These are phyloP conservation scores for Pseudomugil gertrudae DNA, from an alignment of 2,797 vertebrate species.

Conservation along the genomic window DNA sequence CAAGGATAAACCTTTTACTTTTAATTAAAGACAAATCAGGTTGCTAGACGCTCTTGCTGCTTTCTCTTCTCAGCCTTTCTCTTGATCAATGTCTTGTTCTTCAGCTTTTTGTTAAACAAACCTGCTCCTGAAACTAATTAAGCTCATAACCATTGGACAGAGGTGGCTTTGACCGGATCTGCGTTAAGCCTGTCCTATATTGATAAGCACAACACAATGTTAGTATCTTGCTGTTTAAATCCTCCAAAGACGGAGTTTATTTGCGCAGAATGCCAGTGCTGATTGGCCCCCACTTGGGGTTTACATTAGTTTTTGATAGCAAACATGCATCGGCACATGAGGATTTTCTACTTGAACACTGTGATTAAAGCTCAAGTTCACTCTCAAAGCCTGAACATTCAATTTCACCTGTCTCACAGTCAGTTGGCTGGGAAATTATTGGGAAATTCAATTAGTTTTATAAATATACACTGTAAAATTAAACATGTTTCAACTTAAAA, in stretches of 20 bases:
- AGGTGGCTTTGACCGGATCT: slow-evolving; percentile 34
- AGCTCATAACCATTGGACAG: slow-evolving; percentile 22
- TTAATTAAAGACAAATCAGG: slow-evolving; percentile 75
- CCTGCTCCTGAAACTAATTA: slow-evolving; percentile 63
- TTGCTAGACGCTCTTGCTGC: slow-evolving; percentile 31
- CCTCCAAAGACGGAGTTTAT: slow-evolving; percentile 36
- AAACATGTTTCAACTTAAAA: too few relatives aligned
- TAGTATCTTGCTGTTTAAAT: slow-evolving; percentile 33
- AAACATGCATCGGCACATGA: slow-evolving; percentile 37
- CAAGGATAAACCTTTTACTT: slow-evolving; percentile 67
- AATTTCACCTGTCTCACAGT: slow-evolving; percentile 60
- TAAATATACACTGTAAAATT: too few relatives aligned
- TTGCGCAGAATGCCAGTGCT: slow-evolving; percentile 17
- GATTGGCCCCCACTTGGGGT: slow-evolving; percentile 41
- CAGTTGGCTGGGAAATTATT: slow-evolving; percentile 54
- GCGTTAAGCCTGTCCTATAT: slow-evolving; percentile 28
- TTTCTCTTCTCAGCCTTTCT: slow-evolving; percentile 46
- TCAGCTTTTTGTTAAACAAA: slow-evolving; percentile 63
- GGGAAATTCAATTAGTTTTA: too few relatives aligned
- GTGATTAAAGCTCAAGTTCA: slow-evolving; percentile 56
- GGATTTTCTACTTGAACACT: slow-evolving; percentile 55
- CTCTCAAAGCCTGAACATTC: slow-evolving; percentile 49
- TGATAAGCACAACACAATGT: slow-evolving; percentile 29
- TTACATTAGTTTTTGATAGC: slow-evolving; percentile 23
- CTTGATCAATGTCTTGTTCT: slow-evolving; percentile 66